Evolutionary conservation across 2,113 vertebrate genomes (phyloP), one percentile per base, ranked within the genome.

Genomic region (Trochalopteron elliotii): DNA sequence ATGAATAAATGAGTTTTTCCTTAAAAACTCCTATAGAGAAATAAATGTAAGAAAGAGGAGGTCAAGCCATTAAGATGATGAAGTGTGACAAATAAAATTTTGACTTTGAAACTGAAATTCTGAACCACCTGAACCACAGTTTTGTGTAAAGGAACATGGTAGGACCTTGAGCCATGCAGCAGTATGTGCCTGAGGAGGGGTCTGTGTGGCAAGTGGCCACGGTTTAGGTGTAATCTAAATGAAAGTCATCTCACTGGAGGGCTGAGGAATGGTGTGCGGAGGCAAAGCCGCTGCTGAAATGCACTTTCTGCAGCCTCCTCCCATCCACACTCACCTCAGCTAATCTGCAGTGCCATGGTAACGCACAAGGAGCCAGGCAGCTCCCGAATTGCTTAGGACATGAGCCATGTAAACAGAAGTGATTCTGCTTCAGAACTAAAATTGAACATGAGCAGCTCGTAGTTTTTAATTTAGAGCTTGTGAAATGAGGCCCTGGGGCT

Each of bases 321-420:
- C 64, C n/a, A 47, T 37, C 85, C 42, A 50, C 50, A 20, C 56
- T 94, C 92, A 91, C 90, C 95, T 90, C 92, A 63, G 78, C 78
- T 77, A 39, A 72, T 93, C 84, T 65, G 28, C 87, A 96, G 31
- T 80, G 55, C 94, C 95, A 95, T 96, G 95, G 95, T 83, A 97
- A 96, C 78, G 24, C 78, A 13, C 9, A 37, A 53, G 91, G 57
- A 96, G 23, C 57, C 65, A 94, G 87, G 83, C 91, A 93, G 75
- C 72, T 89, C 90, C 81, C n/a, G 70, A 80, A 81, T 59, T 85
- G 67, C 84, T 91, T 79, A 91, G 87, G 71, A 96, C 78, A 71
- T 11, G 39, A 96, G 82, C 87, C 89, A 44, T 77, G 39, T 94
- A 93, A 90, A 93, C 87, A 85, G 57, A 40, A 94, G 67, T 39